Percentiles rank a stretch among this genome's conserved stretches.
These are phyloP conservation scores for Heptranchias perlo DNA, from an alignment of 2,113 vertebrate genomes.

Conservation along the genomic window DNA sequence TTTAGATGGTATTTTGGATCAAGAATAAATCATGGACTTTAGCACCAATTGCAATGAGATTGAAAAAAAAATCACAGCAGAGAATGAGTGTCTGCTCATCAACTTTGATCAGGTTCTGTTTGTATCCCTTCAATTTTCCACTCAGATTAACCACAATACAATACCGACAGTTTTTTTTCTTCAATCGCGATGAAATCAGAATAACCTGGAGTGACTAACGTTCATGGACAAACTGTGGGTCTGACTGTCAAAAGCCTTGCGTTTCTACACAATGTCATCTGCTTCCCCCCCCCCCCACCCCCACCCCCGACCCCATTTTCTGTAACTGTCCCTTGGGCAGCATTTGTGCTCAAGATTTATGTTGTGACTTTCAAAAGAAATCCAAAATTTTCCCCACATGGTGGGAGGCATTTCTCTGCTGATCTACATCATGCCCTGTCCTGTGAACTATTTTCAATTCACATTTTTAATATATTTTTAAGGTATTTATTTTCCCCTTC, in stretches of 20 bases:
- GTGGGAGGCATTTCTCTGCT: not conserved
- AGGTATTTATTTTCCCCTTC: not conserved
- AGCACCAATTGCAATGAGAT: not conserved
- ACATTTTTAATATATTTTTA: not conserved
- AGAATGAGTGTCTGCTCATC: not conserved
- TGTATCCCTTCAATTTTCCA: not conserved
- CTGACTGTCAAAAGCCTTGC: not conserved
- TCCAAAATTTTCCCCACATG: not conserved
- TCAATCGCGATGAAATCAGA: not conserved
- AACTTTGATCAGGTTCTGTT: not conserved
- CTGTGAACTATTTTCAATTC: not conserved
- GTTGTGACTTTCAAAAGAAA: not conserved
- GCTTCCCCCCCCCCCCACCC: not conserved
- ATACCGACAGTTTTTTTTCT: not conserved
- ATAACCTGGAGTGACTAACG: not conserved
- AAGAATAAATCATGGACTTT: conserved; percentile 19
- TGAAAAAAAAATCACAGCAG: not conserved
- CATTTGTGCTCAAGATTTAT: not conserved
- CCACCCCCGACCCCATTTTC: too few species aligned
- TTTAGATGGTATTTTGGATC: conserved; percentile 7
- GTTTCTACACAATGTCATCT: not conserved
- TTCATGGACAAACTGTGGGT: not conserved
- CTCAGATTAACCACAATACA: not conserved
- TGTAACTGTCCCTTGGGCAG: not conserved
- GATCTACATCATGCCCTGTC: not conserved